Percentiles rank a stretch among this genome's conserved stretches.
Conservation (phyloP, 1,140 invertebrate genomes). For the honey bee (Apis mellifera) region DNA sequence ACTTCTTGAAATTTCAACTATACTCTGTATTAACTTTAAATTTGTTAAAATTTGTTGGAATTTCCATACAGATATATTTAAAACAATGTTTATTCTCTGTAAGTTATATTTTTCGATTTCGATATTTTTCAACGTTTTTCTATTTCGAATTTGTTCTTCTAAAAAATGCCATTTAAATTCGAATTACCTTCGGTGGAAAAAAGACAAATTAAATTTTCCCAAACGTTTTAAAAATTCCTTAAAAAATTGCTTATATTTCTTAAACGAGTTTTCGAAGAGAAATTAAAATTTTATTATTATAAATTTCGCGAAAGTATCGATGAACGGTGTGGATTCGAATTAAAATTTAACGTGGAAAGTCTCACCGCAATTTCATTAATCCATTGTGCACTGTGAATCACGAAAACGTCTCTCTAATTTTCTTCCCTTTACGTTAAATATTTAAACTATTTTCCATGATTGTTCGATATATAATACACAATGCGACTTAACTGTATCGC, state of each 20-base stretch:
- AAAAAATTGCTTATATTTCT: background rate
- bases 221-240: background rate
- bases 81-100: background rate
- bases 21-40: no score
- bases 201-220: background rate
- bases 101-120: background rate
- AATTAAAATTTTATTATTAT: background rate
- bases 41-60: no score
- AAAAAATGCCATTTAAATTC: background rate
- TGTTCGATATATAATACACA: background rate
- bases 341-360: background rate
- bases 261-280: no score
- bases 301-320: background rate
- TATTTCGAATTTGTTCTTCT: background rate
- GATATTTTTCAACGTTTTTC: background rate
- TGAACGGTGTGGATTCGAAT: background rate
- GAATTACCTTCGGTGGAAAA: background rate
- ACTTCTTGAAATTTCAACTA: no score
- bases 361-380: background rate
- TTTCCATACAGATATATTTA: no score
- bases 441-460: background rate
- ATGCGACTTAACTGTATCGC: slow-evolving; percentile 4
- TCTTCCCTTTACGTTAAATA: background rate
- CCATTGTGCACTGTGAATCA: background rate
- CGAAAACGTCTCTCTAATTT: background rate